Conservation (phyloP, 2,797 vertebrate genomes). For the Tragopan temminckii region DNA sequence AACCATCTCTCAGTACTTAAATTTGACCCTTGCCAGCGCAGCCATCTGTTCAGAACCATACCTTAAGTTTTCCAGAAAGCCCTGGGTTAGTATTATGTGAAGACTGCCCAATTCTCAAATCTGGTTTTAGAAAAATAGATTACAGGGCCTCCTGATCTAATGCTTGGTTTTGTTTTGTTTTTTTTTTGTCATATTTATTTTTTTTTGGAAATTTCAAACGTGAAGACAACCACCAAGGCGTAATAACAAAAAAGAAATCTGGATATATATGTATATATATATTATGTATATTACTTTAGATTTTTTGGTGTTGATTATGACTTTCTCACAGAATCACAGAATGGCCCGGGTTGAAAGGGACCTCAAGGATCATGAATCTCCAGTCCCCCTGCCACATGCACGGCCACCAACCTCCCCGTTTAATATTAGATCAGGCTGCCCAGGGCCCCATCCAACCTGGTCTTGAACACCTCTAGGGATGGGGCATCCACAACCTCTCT, state of each 20-base stretch:
- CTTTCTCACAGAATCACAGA: too few species aligned
- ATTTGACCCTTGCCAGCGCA: neutral
- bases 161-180: accelerated
- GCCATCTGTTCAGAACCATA: accelerated
- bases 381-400: too few species aligned
- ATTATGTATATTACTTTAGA: neutral
- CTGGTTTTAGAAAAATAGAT: accelerated
- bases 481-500: too few species aligned
- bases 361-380: too few species aligned
- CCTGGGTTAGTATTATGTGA: neutral
- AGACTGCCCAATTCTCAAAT: neutral
- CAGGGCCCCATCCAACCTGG: too few species aligned
- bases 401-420: too few species aligned
- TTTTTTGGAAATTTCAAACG: neutral
- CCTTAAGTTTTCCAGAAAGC: neutral
- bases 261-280: too few species aligned
- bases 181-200: neutral
- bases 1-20: accelerated
- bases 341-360: too few species aligned
- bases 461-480: too few species aligned
- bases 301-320: too few species aligned
- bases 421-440: too few species aligned
- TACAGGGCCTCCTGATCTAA: accelerated
- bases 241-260: accelerated
- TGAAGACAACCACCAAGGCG: accelerated